Conservation (phyloP, 2,797 vertebrate genomes). For the Kryptolebias ocellatus region DNA sequence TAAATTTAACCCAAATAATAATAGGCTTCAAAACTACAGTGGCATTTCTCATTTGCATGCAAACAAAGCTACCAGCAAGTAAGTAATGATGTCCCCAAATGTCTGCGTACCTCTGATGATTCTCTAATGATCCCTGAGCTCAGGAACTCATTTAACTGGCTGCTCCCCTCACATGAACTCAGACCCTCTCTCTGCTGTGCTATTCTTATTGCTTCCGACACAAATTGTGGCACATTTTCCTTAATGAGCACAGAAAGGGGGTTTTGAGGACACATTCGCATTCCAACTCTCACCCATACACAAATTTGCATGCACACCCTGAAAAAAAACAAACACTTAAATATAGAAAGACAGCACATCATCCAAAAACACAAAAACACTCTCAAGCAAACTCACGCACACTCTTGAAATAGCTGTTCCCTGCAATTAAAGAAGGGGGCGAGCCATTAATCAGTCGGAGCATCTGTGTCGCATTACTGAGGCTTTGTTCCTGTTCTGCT, state of each 20-base stretch:
- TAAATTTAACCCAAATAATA: too few species aligned
- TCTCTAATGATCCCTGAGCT: constrained; percentile 38
- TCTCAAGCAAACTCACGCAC: constrained; percentile 2
- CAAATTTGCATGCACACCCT: constrained; percentile 10
- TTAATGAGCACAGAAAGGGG: constrained; percentile 61
- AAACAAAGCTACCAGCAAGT: constrained; percentile 11
- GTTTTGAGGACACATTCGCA: constrained; percentile 38
- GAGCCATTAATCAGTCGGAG: constrained; percentile 71
- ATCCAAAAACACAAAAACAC: neutral
- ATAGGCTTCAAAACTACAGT: constrained; percentile 9
- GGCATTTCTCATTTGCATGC: constrained; percentile 24
- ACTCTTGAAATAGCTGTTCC: constrained; percentile 60
- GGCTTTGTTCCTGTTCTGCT: constrained; percentile 68
- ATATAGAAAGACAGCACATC: constrained; percentile 11
- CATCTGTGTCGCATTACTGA: constrained; percentile 56
- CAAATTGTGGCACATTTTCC: constrained; percentile 50
- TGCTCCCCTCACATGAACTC: constrained; percentile 38
- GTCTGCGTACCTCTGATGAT: constrained; percentile 25
- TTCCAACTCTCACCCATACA: constrained; percentile 14
- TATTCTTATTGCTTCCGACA: constrained; percentile 45
- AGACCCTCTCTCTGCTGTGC: constrained; percentile 53
- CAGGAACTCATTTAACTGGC: constrained; percentile 47
- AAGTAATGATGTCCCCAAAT: constrained; percentile 18
- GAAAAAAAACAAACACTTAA: constrained; percentile 2
- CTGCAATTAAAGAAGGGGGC: constrained; percentile 69